phyloP scores from a whole-genome alignment of 2,113 vertebrate genomes.

The Meleagris gallopavo region DNA sequence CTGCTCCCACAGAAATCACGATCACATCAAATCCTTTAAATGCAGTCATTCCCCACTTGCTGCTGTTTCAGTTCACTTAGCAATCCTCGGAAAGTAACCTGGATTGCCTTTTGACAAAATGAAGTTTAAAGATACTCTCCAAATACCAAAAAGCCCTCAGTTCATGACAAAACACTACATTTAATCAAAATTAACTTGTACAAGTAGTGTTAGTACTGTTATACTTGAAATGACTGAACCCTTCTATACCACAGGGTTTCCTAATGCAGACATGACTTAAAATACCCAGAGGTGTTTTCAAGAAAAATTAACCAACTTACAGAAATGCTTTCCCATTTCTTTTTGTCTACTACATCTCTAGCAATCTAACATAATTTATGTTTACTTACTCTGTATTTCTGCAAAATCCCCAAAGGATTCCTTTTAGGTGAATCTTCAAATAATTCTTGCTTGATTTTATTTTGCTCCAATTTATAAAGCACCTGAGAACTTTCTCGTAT shows the following conservation, averaged over 20 bases:
- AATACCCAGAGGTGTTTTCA: background rate
- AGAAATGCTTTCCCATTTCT: background rate
- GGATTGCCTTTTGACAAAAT: background rate
- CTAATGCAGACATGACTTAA: background rate
- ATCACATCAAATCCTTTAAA: background rate
- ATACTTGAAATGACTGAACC: background rate
- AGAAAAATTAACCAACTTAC: background rate
- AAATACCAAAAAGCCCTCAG: background rate
- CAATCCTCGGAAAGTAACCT: background rate
- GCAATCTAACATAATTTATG: background rate
- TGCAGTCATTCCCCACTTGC: background rate
- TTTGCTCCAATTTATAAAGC: slow-evolving; percentile 85
- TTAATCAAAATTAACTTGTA: background rate
- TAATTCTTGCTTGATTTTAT: slow-evolving; percentile 57
- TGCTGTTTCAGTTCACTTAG: background rate
- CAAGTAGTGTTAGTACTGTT: background rate
- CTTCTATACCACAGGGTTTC: background rate
- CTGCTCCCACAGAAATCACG: background rate
- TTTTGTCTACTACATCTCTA: background rate
- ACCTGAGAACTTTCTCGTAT: slow-evolving; percentile 90
- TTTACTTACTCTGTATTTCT: slow-evolving; percentile 81
- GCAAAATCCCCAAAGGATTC: slow-evolving; percentile 72
- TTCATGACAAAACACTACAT: background rate
- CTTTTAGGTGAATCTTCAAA: slow-evolving; percentile 36
- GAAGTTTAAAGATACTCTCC: background rate